Evolutionary conservation across 2,888 invertebrate species (phyloP).

Genomic region (Elegia similella): DNA sequence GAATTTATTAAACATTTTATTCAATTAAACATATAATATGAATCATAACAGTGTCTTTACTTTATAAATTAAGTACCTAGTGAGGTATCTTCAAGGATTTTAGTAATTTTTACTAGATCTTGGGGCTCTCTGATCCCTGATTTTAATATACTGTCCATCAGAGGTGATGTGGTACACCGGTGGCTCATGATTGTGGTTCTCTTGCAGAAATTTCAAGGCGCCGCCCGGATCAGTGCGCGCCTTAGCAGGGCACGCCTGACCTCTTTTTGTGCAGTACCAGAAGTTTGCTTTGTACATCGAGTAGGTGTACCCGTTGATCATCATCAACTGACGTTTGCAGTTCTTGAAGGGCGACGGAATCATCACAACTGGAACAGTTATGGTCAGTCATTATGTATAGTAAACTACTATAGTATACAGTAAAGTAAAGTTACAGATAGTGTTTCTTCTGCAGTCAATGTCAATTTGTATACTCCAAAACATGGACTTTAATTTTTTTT

Average conservation of each 20-base stretch:
- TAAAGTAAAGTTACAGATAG: too few relatives aligned
- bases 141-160: slow-evolving; percentile 29
- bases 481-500: too few relatives aligned
- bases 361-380: slow-evolving; percentile 34
- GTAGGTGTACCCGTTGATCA: slow-evolving; percentile 53
- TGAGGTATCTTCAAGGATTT: neutral
- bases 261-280: slow-evolving; percentile 56
- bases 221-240: slow-evolving; percentile 40
- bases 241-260: slow-evolving; percentile 40
- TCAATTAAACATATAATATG: too few relatives aligned
- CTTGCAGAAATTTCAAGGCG: slow-evolving; percentile 31
- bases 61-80: too few relatives aligned
- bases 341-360: slow-evolving; percentile 42
- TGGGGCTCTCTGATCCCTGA: neutral
- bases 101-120: neutral
- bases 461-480: too few relatives aligned
- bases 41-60: too few relatives aligned
- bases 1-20: too few relatives aligned
- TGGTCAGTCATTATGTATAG: neutral
- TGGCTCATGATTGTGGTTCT: slow-evolving; percentile 43
- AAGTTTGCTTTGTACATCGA: slow-evolving; percentile 45
- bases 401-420: too few relatives aligned
- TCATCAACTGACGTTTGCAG: slow-evolving; percentile 36
- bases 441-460: too few relatives aligned
- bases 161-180: slow-evolving; percentile 40